Conservation (phyloP, 2,113 vertebrate species). For the Albula glossodonta region DNA sequence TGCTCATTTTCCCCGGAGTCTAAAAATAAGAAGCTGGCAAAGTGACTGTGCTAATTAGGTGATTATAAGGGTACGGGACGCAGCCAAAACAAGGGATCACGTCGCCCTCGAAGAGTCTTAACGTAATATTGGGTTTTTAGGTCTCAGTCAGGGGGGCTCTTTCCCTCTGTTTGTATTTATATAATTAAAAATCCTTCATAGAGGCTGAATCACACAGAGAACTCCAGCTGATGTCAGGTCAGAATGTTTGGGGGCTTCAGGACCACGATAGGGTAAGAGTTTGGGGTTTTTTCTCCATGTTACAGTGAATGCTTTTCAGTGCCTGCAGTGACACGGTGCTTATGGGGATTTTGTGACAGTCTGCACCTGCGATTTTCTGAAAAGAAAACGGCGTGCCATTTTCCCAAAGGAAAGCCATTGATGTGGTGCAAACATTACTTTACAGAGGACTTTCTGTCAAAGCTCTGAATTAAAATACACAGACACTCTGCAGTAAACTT, state of each 20-base stretch:
- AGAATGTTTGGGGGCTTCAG: not conserved
- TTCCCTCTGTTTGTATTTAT: not conserved
- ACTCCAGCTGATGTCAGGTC: not conserved
- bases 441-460: not conserved
- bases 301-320: not conserved
- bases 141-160: not conserved
- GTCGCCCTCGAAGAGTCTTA: not conserved
- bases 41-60: not conserved
- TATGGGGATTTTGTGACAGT: not conserved
- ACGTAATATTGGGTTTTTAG: not conserved
- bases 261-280: not conserved
- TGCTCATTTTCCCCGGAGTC: not conserved
- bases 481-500: not conserved
- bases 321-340: not conserved
- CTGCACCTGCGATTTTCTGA: not conserved
- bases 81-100: not conserved
- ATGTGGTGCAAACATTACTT: not conserved
- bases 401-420: not conserved
- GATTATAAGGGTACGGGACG: not conserved
- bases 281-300: not conserved
- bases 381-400: not conserved
- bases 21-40: not conserved
- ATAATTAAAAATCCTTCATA: not conserved
- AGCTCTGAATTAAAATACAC: not conserved
- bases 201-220: not conserved